Evolutionary conservation across 2,113 vertebrate species (phyloP).

Genomic region (Elaphurus davidianus): DNA sequence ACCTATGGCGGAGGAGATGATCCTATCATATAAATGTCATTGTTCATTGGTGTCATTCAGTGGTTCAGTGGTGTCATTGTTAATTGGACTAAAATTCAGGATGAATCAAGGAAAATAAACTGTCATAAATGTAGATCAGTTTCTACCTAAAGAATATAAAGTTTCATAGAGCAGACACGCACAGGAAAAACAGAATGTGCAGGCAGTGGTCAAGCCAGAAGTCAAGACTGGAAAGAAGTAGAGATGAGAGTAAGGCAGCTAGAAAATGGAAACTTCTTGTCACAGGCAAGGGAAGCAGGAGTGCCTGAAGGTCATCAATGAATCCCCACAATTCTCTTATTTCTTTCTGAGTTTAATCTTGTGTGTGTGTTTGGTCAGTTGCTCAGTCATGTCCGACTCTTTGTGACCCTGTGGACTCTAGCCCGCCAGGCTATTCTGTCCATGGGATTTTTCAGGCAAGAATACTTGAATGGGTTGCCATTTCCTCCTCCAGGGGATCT

Average conservation of each 20-base stretch:
- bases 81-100: background rate
- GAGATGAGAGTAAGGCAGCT: background rate
- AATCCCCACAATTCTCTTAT: background rate
- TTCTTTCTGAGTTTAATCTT: background rate
- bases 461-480: background rate
- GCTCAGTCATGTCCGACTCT: background rate
- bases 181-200: background rate
- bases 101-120: background rate
- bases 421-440: background rate
- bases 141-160: background rate
- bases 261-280: background rate
- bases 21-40: background rate
- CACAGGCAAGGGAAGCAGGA: background rate
- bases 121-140: background rate
- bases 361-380: background rate
- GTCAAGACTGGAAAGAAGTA: background rate
- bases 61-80: background rate
- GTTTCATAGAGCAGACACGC: background rate
- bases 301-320: background rate
- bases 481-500: background rate
- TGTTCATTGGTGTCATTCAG: background rate
- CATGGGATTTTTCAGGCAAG: background rate
- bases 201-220: background rate
- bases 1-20: background rate
- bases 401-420: background rate